Evolutionary conservation across 53 echinoderm and acorn worm genomes (phyloP), one percentile per base, ranked within the genome.

Genomic region (Zoroaster sp.): DNA sequence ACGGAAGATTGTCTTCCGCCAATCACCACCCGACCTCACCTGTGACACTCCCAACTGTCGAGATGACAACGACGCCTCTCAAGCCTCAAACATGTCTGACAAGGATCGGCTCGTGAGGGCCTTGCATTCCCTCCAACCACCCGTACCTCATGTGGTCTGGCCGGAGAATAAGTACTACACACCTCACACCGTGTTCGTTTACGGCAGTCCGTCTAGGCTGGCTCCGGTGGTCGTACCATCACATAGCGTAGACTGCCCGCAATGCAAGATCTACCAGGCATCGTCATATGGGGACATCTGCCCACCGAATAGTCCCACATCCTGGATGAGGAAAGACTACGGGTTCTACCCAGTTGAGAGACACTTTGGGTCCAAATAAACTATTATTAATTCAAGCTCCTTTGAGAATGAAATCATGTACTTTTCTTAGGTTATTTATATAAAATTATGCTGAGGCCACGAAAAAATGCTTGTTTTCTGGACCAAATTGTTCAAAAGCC

Each of bases 291-390:
- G 96, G 28, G 88, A 74, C 13, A 72, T 92, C 3, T 96, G 96
- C 46, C 96, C 96, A 3, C 96, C 96, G 2, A 96, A 96, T 47
- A 96, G 96, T 72, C 96, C 96, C 39, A 96, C 96, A 2, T 74
- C 88, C 1, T 90, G 77, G 9, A 55, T 96, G 78, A 83, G 72
- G 12, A 96, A 96, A 69, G 94, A 92, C 17, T 96, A 87, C 59
- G 96, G 96, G 53, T 96, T 96, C 55, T 96, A 96, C 73, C 96
- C 96, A 10, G 92, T 94, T 5, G 95, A 95, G 68, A 89, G 89
- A 45, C 79, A 92, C 59, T 81, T 81, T 25, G 66, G 66, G 66
- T 81, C 66, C 1, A 81, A 81, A 81, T 76, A 40, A 74, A 12
- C 51, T 49, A 46, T 32, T 31, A n/a, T n/a, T n/a, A n/a, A n/a